Percentiles rank a stretch among this genome's conserved stretches.
Conservation (phyloP, 2,113 vertebrate species). For the Protobothrops mucrosquamatus region DNA sequence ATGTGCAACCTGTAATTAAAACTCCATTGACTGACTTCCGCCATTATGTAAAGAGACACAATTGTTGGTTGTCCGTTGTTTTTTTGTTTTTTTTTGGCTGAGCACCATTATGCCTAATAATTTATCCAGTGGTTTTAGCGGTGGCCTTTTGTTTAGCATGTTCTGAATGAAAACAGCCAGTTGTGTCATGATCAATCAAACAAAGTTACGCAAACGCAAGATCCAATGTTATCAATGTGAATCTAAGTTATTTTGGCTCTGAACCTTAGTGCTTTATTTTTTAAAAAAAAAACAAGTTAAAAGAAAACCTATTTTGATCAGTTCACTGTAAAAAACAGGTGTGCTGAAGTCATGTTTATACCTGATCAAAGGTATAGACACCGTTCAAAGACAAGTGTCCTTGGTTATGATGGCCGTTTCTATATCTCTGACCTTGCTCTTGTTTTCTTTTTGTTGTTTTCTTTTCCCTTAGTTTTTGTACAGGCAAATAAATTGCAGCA, state of each 20-base stretch:
- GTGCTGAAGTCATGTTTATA: neutral
- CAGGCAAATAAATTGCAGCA: slow-evolving; percentile 99
- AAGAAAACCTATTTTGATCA: neutral
- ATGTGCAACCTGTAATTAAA: neutral
- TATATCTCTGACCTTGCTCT: neutral
- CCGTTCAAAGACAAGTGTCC: too few species aligned
- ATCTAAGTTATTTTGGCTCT: neutral
- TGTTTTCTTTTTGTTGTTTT: neutral
- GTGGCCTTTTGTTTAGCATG: neutral
- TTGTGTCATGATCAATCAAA: neutral
- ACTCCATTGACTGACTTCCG: neutral
- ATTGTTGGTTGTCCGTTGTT: neutral
- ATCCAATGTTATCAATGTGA: neutral
- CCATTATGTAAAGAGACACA: neutral
- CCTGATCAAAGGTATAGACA: neutral
- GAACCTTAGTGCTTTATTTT: neutral
- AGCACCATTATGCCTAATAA: neutral
- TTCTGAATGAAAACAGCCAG: neutral
- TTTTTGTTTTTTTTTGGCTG: neutral
- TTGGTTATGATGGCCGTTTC: neutral
- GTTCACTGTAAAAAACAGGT: neutral
- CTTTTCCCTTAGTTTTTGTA: slow-evolving; percentile 84
- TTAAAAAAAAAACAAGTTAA: neutral
- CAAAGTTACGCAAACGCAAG: neutral
- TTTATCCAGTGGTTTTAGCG: neutral